Percentiles rank a stretch among this genome's conserved stretches.
Conservation (phyloP, 2,113 vertebrate genomes). For the Rhagologus leucostigma region DNA sequence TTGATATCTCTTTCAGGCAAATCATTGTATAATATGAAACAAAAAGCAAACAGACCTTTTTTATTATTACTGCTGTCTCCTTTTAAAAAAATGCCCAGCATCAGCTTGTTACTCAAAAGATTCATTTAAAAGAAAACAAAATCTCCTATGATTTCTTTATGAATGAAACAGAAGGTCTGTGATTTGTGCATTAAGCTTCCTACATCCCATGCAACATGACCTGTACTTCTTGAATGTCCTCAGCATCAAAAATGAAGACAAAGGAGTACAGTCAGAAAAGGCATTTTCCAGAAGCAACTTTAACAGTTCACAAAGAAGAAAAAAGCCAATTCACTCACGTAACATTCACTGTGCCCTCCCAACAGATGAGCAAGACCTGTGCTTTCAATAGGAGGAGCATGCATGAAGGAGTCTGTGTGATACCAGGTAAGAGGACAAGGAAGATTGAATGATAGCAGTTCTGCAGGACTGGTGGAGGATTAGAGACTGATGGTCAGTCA, state of each 20-base stretch:
- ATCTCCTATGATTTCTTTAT: background rate
- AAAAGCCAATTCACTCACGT: background rate
- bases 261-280: background rate
- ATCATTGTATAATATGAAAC: background rate
- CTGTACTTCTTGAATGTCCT: background rate
- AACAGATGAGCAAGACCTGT: background rate
- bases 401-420: background rate
- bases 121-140: background rate
- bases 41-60: conserved; percentile 4
- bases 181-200: background rate
- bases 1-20: conserved; percentile 5
- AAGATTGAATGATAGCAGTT: background rate
- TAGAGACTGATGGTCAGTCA: background rate
- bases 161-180: background rate
- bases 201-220: background rate
- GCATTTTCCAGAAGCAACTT: conserved; percentile 14
- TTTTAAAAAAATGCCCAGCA: background rate
- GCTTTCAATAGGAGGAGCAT: background rate
- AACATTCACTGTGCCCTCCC: background rate
- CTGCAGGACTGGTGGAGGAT: background rate
- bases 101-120: background rate
- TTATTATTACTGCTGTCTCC: background rate
- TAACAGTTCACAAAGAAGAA: background rate
- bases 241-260: background rate
- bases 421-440: background rate